These are phyloP conservation scores for Siniperca knerii DNA, from an alignment of 2,113 vertebrate genomes.

Conservation along the genomic window DNA sequence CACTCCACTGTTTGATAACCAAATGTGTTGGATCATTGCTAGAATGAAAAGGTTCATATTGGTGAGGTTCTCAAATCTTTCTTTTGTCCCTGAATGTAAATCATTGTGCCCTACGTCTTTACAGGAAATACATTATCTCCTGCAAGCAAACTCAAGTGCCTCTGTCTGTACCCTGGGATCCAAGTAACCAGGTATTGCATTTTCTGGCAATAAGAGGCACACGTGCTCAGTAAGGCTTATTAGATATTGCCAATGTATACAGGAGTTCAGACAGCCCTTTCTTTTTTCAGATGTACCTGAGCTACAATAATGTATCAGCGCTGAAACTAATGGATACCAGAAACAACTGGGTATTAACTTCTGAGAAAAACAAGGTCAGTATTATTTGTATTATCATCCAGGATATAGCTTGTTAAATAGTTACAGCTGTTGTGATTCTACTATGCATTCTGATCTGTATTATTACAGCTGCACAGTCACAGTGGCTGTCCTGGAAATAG, in stretches of 20 bases:
- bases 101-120: conserved; percentile 34
- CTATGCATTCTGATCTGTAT: conserved; percentile 11
- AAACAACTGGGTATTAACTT: conserved; percentile 89
- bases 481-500: background rate
- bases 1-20: conserved; percentile 22
- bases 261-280: conserved; percentile 6
- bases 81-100: conserved; percentile 17
- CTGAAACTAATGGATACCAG: conserved; percentile 92
- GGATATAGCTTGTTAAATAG: conserved; percentile 35
- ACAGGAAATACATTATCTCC: conserved; percentile 94
- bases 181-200: conserved; percentile 92
- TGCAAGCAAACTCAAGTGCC: conserved; percentile 92
- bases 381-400: conserved; percentile 17
- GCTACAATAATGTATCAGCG: conserved; percentile 96
- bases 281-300: conserved; percentile 91
- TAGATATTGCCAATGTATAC: conserved; percentile 9
- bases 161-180: conserved; percentile 95
- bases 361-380: conserved; percentile 91
- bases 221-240: background rate
- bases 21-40: conserved; percentile 14
- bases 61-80: background rate
- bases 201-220: conserved; percentile 27
- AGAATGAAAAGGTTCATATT: background rate
- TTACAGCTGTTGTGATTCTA: conserved; percentile 34
- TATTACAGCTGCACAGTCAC: conserved; percentile 6